A percentile compares a stretch with the other conserved stretches of the same genome.
Conservation (phyloP, 2,888 invertebrate genomes). For the Linnaemya vulpina region DNA sequence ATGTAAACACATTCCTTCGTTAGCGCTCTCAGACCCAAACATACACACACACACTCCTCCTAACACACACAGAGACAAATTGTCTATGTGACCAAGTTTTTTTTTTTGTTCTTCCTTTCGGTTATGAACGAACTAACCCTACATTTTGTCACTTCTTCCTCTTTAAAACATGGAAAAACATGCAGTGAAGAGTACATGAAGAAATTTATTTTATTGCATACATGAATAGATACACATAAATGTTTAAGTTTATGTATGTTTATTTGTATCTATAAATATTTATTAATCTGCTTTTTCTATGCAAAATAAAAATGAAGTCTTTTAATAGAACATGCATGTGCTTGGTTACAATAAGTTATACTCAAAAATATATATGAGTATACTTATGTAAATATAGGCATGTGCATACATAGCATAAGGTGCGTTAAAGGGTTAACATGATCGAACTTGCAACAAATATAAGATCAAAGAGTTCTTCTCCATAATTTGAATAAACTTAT, state of each 20-base stretch:
- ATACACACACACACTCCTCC: slow-evolving; percentile 65
- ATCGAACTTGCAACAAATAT: no score
- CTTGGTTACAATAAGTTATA: slow-evolving; percentile 21
- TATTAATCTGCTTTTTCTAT: slow-evolving; percentile 73
- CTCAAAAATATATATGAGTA: no score
- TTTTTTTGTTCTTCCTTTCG: slow-evolving; percentile 54
- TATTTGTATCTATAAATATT: not conserved
- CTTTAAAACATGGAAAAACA: slow-evolving; percentile 40
- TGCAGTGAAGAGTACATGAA: slow-evolving; percentile 4
- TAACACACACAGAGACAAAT: slow-evolving; percentile 49
- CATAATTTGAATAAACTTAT: no score
- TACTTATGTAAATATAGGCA: no score
- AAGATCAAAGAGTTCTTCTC: no score
- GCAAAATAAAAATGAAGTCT: not conserved
- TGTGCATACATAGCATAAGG: no score
- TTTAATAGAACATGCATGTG: not conserved
- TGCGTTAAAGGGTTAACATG: no score
- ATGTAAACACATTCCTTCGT: slow-evolving; percentile 72
- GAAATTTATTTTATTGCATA: not conserved
- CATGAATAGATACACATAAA: not conserved
- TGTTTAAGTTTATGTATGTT: not conserved
- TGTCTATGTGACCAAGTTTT: slow-evolving; percentile 68
- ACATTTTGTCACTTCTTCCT: slow-evolving; percentile 10
- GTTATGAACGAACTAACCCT: slow-evolving; percentile 58
- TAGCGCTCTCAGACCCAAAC: no score